Evolutionary conservation across 2,888 invertebrate genomes (phyloP).

Genomic region (Exocentrus adspersus): DNA sequence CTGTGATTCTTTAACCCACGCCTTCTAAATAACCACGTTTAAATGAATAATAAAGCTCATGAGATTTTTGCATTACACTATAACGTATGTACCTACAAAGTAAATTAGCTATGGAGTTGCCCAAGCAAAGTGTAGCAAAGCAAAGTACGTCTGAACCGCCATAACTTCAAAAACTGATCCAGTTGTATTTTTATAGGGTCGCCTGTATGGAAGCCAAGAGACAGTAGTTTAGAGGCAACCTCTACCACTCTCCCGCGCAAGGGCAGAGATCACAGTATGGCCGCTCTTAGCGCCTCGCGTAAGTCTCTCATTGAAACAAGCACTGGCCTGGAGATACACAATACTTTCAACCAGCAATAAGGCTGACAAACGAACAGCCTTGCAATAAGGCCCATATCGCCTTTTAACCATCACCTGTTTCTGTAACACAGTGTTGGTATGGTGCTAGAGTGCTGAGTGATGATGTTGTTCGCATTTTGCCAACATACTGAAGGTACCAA

Average conservation of each 20-base stretch:
- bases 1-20: too few species aligned
- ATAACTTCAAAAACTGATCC: slow-evolving; percentile 46
- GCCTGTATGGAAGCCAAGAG: slow-evolving; percentile 98
- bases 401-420: slow-evolving; percentile 35
- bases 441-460: slow-evolving; percentile 21
- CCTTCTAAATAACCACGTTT: too few species aligned
- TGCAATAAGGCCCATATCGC: slow-evolving; percentile 27
- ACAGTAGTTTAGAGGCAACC: slow-evolving; percentile 74
- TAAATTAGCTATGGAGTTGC: slow-evolving; percentile 15
- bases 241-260: slow-evolving; percentile 71
- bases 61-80: too few species aligned
- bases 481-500: slow-evolving; percentile 23
- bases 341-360: slow-evolving; percentile 61
- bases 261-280: slow-evolving; percentile 66
- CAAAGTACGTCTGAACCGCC: slow-evolving; percentile 33
- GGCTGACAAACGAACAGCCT: slow-evolving; percentile 34
- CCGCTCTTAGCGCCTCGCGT: slow-evolving; percentile 68
- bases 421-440: slow-evolving; percentile 28
- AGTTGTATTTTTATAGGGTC: slow-evolving; percentile 84
- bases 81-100: too few species aligned
- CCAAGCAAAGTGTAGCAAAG: slow-evolving; percentile 30
- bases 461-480: slow-evolving; percentile 20
- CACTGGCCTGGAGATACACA: slow-evolving; percentile 64
- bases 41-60: too few species aligned
- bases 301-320: slow-evolving; percentile 68